phyloP scores from a whole-genome alignment of 2,113 vertebrate species.

The Rousettus leschenaultii region DNA sequence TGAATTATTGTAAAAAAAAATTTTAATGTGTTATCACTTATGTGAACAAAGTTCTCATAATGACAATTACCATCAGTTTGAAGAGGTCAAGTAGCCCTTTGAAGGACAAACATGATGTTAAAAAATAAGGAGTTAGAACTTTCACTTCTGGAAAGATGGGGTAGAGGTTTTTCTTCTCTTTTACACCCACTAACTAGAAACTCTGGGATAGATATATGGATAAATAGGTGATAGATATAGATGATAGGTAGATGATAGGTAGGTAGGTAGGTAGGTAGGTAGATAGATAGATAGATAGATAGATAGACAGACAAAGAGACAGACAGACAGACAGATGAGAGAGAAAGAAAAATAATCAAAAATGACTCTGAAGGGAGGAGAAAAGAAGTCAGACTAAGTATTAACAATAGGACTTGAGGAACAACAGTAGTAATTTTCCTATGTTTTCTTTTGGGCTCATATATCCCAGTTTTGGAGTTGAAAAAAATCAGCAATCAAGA shows the following conservation, averaged over 20 bases:
- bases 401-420: neutral
- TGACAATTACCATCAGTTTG: neutral
- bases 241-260: too few species aligned
- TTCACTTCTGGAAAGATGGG: slow-evolving; percentile 1
- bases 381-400: neutral
- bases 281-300: neutral
- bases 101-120: neutral
- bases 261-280: too few species aligned
- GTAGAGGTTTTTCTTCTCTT: neutral
- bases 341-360: too few species aligned
- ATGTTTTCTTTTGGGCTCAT: neutral
- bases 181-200: neutral
- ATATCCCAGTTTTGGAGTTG: neutral
- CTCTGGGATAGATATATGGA: neutral
- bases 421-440: neutral
- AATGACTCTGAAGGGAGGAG: neutral
- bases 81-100: neutral
- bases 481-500: neutral
- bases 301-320: neutral
- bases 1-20: neutral
- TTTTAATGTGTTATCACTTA: neutral
- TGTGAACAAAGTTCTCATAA: neutral
- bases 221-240: too few species aligned
- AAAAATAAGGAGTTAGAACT: neutral
- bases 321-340: neutral